These are phyloP conservation scores for Heliothis virescens DNA, from an alignment of 1,140 invertebrate species.

Conservation along the genomic window DNA sequence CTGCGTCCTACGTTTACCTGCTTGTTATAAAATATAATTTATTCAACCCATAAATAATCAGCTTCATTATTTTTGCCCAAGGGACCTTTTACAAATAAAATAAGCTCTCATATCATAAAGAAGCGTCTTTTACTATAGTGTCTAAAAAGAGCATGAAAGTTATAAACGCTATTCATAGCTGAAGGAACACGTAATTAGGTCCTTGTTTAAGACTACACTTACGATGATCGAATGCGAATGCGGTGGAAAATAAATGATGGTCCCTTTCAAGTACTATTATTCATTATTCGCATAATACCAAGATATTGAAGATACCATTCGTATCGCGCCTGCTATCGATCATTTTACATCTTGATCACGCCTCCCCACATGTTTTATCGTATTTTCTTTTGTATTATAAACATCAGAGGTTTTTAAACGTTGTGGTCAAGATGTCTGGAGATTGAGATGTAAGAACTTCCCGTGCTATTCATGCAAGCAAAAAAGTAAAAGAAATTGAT, in stretches of 20 bases:
- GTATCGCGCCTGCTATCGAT: slow-evolving; percentile 62
- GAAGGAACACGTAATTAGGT: slow-evolving; percentile 38
- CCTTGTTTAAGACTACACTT: slow-evolving; percentile 41
- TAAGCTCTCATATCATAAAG: slow-evolving; percentile 34
- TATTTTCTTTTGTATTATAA: slow-evolving; percentile 50
- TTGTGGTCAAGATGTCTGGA: slow-evolving; percentile 48
- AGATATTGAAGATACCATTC: slow-evolving; percentile 54
- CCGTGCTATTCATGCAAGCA: slow-evolving; percentile 33
- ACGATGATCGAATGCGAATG: slow-evolving; percentile 39
- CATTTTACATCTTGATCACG: slow-evolving; percentile 65
- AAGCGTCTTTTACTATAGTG: slow-evolving; percentile 5
- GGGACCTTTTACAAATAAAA: slow-evolving; percentile 12
- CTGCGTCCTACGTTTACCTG: no score
- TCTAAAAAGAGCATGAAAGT: slow-evolving; percentile 19
- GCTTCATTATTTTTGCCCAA: slow-evolving; percentile 7
- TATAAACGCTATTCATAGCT: slow-evolving; percentile 25
- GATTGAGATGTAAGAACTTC: slow-evolving; percentile 50
- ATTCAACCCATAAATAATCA: slow-evolving; percentile 24
- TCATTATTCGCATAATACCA: slow-evolving; percentile 44
- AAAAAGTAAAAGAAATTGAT: slow-evolving; percentile 39
- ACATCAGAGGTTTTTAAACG: slow-evolving; percentile 36
- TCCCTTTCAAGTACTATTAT: slow-evolving; percentile 35
- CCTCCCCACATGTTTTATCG: slow-evolving; percentile 54
- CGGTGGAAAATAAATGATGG: slow-evolving; percentile 42
- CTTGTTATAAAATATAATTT: background rate